Evolutionary conservation across 2,113 vertebrate genomes (phyloP), one percentile per base, ranked within the genome.

Genomic region (Herpetotheres cachinnans): DNA sequence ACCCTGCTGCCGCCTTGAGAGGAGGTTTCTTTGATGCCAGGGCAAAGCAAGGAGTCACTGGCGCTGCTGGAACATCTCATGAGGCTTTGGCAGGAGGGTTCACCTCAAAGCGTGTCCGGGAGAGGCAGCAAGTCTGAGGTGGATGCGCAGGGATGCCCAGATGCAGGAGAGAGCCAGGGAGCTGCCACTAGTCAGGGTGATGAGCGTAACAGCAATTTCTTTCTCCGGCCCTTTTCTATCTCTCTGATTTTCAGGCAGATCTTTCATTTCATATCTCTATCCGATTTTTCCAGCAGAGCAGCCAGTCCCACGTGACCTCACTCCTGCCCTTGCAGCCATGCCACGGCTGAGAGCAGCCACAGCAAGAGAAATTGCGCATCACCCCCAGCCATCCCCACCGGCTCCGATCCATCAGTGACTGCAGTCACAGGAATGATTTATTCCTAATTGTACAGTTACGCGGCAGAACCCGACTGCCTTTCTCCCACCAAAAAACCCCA

Each of bases 101-200:
- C 34, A 22, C 9, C 30, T 34, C 76, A 29, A 40, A 54, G 25
- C 1, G 0, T 11, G 14, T 9, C 73, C 11, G 4, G 21, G 9
- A 26, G 24, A 54, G 11, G 10, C 56, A 46, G 8, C 0, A 0
- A 59, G n/a, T 19, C 40, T 0, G 0, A 50, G 50, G 44, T 4
- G 63, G 21, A 25, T 24, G 22, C 0, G 0, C 27, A 55, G 38
- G 63, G 36, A 11, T 50, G 54, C 50, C 21, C 38, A 5, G 13
- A 6, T 0, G 1, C 11, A 44, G 55, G 54, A 52, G 44, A 56
- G 50, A 74, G 76, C 54, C 7, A 0, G 27, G 44, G 22, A 89
- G 24, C 32, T n/a, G n/a, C 74, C 30, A 25, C 69, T 6, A 4
- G 3, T 29, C 21, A 3, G 7, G 52, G 52, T 2, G 9, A 38